Evolutionary conservation across 2,888 invertebrate species (phyloP), one percentile per base, ranked within the genome.

Genomic region (Drosophila anomelani): DNA sequence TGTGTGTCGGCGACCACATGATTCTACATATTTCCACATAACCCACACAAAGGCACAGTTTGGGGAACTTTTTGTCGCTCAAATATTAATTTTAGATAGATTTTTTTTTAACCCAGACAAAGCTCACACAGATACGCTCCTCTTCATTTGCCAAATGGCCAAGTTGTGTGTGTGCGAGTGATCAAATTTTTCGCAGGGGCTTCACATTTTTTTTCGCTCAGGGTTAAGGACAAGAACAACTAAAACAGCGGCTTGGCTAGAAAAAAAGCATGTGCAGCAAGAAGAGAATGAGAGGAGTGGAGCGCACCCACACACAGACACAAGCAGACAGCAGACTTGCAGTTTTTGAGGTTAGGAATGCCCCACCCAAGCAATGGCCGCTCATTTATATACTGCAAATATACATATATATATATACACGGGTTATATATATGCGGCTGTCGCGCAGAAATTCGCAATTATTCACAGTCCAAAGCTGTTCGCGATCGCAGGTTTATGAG

Each of bases 301-400:
- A 39, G 62, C 54, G 56, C 78, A 78, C 86, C 61, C 85, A 72
- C 85, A 72, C 72, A 67, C 57, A 64, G 64, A 20, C 51, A 66
- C 55, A 61, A 17, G 17, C 56, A 77, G 80, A 85, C 79, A 87
- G 67, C 75, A 76, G 76, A 74, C 75, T 38, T 76, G 71, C 74
- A 78, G 77, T 80, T 78, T 88, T 87, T 88, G 85, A 83, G 88
- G 90, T 89, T 89, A 90, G 80, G 89, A 87, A 87, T 88, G 88
- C 88, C 88, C 88, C 88, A 88, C 88, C 88, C 88, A 88, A 89
- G 87, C 85, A 85, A 89, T 85, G 85, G 77, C 85, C 78, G 86
- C 76, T 64, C 57, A 70, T 71, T 70, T 79, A 70, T 75, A 61
- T 56, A 38, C 51, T 63, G 57, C 63, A 62, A 38, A 64, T 75